Conservation (phyloP, 2,888 invertebrate genomes). For the Germaria angustata region DNA sequence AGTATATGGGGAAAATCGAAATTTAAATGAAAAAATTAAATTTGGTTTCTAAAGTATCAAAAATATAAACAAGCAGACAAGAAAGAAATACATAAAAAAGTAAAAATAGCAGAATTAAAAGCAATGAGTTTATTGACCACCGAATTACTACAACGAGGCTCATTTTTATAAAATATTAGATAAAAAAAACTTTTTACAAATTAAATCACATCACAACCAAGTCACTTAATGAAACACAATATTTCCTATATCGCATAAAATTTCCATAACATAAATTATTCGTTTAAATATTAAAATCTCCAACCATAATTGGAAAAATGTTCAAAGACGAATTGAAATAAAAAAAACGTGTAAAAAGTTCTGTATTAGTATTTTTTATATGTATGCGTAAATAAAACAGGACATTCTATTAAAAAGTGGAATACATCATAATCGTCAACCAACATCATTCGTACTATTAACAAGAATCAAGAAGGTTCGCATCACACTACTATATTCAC, state of each 20-base stretch:
- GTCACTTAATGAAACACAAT: slow-evolving; percentile 12
- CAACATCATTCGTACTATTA: not conserved
- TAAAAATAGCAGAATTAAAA: slow-evolving; percentile 50
- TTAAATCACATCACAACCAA: slow-evolving; percentile 12
- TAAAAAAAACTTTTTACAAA: slow-evolving; percentile 18
- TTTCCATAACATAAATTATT: slow-evolving; percentile 27
- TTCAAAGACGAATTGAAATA: not conserved
- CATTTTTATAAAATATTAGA: slow-evolving; percentile 55
- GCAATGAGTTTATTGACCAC: slow-evolving; percentile 70
- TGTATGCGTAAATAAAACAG: slow-evolving; percentile 39
- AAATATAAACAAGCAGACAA: not conserved
- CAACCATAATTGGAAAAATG: not conserved
- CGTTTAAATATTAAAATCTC: not conserved
- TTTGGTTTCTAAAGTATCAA: slow-evolving; percentile 39
- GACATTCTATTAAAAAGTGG: slow-evolving; percentile 38
- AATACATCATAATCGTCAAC: slow-evolving; percentile 27
- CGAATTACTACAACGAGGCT: slow-evolving; percentile 71
- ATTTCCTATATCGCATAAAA: slow-evolving; percentile 36
- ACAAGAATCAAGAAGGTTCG: not conserved
- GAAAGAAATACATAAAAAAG: slow-evolving; percentile 5
- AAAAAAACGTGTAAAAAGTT: slow-evolving; percentile 9
- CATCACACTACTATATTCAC: slow-evolving; percentile 18
- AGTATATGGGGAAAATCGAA: slow-evolving; percentile 6
- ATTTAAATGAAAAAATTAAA: slow-evolving; percentile 25
- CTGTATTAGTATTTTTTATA: slow-evolving; percentile 24